A percentile compares a stretch with the other conserved stretches of the same genome.
Evolutionary conservation across 2,888 invertebrate species (phyloP).

Genomic region (Elaeidobius kamerunicus): DNA sequence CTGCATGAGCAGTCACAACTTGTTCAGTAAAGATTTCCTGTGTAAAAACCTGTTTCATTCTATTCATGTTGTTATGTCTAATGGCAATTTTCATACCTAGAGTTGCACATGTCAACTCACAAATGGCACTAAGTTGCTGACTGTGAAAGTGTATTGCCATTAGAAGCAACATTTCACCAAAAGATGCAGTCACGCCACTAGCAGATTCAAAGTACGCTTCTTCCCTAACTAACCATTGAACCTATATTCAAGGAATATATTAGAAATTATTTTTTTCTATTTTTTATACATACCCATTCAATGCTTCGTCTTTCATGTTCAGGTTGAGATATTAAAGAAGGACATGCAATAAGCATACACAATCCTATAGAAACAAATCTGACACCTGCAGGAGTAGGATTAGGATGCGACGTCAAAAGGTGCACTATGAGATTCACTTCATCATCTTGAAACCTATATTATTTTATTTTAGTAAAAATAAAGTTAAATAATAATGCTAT

Average conservation of each 20-base stretch:
- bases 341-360: constrained; percentile 93
- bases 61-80: constrained; percentile 79
- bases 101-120: constrained; percentile 90
- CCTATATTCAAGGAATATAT: constrained; percentile 35
- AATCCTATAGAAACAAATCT: constrained; percentile 89
- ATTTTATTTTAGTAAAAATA: too few relatives aligned
- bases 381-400: constrained; percentile 87
- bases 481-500: constrained; percentile 3
- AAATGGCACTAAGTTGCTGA: constrained; percentile 88
- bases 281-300: constrained; percentile 64
- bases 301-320: constrained; percentile 84
- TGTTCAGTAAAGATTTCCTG: constrained; percentile 97
- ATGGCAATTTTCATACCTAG: constrained; percentile 93
- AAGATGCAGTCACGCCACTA: constrained; percentile 82
- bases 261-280: background rate
- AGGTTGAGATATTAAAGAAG: constrained; percentile 67
- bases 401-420: constrained; percentile 83
- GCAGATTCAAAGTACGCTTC: constrained; percentile 86
- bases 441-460: constrained; percentile 77
- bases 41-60: constrained; percentile 91
- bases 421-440: constrained; percentile 82
- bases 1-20: constrained; percentile 93
- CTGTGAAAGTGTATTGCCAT: constrained; percentile 98
- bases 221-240: constrained; percentile 88
- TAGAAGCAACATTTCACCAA: constrained; percentile 92